Conservation (phyloP, 2,888 invertebrate species). For the Thereva unica region DNA sequence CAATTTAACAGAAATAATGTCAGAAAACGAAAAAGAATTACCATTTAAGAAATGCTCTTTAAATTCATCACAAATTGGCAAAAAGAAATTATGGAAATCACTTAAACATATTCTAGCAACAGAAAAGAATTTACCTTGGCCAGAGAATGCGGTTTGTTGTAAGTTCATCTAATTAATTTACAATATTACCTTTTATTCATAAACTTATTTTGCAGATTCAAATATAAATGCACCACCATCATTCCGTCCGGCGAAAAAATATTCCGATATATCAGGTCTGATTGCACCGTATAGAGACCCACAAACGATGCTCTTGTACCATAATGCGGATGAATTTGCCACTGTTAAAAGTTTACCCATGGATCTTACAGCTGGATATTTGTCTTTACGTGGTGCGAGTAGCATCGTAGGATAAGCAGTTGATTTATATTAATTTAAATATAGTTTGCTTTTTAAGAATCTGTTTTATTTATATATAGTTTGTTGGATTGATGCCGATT, state of each 20-base stretch:
- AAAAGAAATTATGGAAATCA: constrained; percentile 85
- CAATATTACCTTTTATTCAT: background rate
- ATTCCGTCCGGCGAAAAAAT: constrained; percentile 88
- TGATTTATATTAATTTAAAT: no score
- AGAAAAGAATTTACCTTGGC: constrained; percentile 79
- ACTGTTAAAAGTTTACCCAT: constrained; percentile 84
- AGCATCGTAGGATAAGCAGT: constrained; percentile 59
- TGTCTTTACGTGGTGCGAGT: constrained; percentile 81
- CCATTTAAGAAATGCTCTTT: constrained; percentile 49
- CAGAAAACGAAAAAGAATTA: background rate
- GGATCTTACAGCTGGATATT: constrained; percentile 89
- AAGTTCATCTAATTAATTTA: constrained; percentile 50
- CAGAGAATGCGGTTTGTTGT: constrained; percentile 77
- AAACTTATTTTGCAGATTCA: constrained; percentile 66
- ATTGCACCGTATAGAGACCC: constrained; percentile 89
- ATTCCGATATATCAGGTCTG: constrained; percentile 89
- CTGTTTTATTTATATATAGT: no score
- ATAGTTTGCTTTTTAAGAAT: no score
- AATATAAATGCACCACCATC: constrained; percentile 90
- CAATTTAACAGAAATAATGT: no score
- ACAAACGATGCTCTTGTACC: constrained; percentile 83
- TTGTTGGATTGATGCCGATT: no score
- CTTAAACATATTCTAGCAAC: constrained; percentile 84
- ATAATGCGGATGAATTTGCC: constrained; percentile 84
- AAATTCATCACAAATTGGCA: constrained; percentile 54